phyloP scores from a whole-genome alignment of 2,113 vertebrate genomes.

The Lasiurus borealis region DNA sequence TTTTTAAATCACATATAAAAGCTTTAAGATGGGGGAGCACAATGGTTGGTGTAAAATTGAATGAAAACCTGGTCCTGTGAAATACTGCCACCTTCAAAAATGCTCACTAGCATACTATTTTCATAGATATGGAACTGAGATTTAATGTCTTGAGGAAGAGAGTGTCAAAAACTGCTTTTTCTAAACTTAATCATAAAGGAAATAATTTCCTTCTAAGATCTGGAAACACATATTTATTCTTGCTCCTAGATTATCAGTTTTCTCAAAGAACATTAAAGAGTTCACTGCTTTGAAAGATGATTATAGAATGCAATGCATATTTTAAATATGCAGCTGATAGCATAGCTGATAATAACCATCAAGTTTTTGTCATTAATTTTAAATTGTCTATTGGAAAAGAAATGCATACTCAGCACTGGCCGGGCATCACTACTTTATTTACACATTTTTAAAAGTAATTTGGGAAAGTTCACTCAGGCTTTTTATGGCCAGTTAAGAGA shows the following conservation, averaged over 20 bases:
- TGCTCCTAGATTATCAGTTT: slow-evolving; percentile 40
- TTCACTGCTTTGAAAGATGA: slow-evolving; percentile 39
- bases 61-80: not conserved
- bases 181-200: not conserved
- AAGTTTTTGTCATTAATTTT: slow-evolving; percentile 72
- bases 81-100: fast-evolving
- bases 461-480: not conserved
- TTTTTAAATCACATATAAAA: not conserved
- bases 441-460: slow-evolving; percentile 67
- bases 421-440: slow-evolving; percentile 66
- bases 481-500: slow-evolving; percentile 21
- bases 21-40: not conserved
- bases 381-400: slow-evolving; percentile 62
- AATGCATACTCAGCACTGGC: slow-evolving; percentile 61
- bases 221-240: slow-evolving; percentile 6
- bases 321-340: slow-evolving; percentile 71
- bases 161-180: not conserved
- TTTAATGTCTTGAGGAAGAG: not conserved
- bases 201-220: not conserved
- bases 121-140: not conserved
- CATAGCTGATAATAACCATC: slow-evolving; percentile 63
- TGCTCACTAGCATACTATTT: not conserved
- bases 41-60: not conserved
- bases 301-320: not conserved
- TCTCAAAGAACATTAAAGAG: slow-evolving; percentile 68